Conservation (phyloP, 2,888 invertebrate species). For the Eupeodes luniger region DNA sequence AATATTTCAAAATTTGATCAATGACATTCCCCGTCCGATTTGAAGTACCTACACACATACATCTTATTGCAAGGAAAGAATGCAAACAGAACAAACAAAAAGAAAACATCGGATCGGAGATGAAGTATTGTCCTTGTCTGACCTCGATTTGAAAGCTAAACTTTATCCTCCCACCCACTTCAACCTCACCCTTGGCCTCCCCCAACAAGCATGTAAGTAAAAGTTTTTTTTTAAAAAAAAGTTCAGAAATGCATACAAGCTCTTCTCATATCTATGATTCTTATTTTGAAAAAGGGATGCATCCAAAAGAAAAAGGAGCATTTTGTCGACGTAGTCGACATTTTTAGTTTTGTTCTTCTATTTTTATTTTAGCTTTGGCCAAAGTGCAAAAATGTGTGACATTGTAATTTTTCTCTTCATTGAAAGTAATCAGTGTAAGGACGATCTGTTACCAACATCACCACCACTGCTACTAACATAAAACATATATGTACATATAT, state of each 20-base stretch:
- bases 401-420: slow-evolving; percentile 70
- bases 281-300: slow-evolving; percentile 2
- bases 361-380: slow-evolving; percentile 47
- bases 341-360: neutral
- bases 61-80: slow-evolving; percentile 13
- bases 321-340: neutral
- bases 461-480: neutral
- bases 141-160: slow-evolving; percentile 61
- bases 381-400: slow-evolving; percentile 71
- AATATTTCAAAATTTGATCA: slow-evolving; percentile 56
- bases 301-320: slow-evolving; percentile 5
- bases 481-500: neutral
- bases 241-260: neutral
- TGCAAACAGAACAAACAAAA: slow-evolving; percentile 43
- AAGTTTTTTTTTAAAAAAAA: neutral
- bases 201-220: neutral
- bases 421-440: slow-evolving; percentile 66
- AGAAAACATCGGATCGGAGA: slow-evolving; percentile 15
- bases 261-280: neutral
- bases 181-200: neutral
- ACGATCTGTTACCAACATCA: slow-evolving; percentile 54
- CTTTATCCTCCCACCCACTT: slow-evolving; percentile 13
- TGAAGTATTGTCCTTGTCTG: slow-evolving; percentile 66
- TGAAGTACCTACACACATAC: neutral
- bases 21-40: slow-evolving; percentile 31